A percentile compares a stretch with the other conserved stretches of the same genome.
These are phyloP conservation scores for Norana najaformis DNA, from an alignment of 2,888 invertebrate genomes.

Conservation along the genomic window DNA sequence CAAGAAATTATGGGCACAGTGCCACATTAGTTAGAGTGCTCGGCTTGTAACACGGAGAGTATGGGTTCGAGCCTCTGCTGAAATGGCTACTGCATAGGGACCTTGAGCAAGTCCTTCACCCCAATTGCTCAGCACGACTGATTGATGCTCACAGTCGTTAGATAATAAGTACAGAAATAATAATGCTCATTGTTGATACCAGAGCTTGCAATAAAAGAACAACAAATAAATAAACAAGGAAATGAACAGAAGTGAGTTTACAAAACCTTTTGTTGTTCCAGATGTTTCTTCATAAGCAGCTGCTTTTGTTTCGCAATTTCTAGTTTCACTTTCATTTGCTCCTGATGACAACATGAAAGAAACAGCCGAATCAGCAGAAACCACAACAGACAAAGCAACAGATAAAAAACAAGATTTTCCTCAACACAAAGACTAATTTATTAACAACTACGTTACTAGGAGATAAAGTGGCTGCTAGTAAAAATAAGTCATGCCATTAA, in stretches of 20 bases:
- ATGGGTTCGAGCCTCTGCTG: too few relatives aligned
- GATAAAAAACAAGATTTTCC: neutral
- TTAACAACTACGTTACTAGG: neutral
- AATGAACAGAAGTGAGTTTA: neutral
- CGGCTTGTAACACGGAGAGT: too few relatives aligned
- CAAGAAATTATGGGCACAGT: neutral
- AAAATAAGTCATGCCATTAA: neutral
- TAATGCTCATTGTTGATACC: neutral
- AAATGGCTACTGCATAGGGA: too few relatives aligned
- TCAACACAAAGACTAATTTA: neutral
- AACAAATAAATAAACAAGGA: neutral
- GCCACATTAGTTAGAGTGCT: too few relatives aligned
- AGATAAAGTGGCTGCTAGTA: neutral
- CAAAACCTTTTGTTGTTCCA: conserved; percentile 76
- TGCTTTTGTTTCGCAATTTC: conserved; percentile 83
- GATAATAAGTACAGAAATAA: neutral
- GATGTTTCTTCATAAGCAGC: conserved; percentile 80
- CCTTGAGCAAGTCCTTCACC: too few relatives aligned
- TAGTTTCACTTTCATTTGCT: conserved; percentile 74
- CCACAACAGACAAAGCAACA: neutral
- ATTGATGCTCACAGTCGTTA: too few relatives aligned
- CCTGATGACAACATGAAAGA: conserved; percentile 43
- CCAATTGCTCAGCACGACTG: too few relatives aligned
- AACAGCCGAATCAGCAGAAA: neutral
- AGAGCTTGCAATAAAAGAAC: neutral